Percentiles rank a stretch among this genome's conserved stretches.
Evolutionary conservation across 2,797 vertebrate genomes (phyloP).

Genomic region (Falco biarmicus): DNA sequence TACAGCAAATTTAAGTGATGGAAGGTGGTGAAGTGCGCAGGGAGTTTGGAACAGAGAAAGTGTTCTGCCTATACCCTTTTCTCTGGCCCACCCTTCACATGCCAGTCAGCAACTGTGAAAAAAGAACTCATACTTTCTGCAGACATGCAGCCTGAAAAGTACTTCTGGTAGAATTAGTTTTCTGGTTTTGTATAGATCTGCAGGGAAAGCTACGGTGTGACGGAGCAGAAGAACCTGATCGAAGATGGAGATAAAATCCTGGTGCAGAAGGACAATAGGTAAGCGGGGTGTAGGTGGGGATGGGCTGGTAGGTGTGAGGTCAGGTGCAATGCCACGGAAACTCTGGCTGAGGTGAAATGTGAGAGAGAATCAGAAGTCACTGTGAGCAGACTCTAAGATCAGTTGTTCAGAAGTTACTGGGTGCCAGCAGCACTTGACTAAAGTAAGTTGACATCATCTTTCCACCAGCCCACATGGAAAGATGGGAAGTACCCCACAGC

Average conservation of each 20-base stretch:
- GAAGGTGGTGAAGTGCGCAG: background rate
- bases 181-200: slow-evolving; percentile 84
- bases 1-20: background rate
- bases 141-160: background rate
- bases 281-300: background rate
- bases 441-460: background rate
- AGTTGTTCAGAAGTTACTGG: background rate
- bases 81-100: background rate
- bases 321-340: background rate
- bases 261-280: slow-evolving; percentile 92
- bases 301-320: background rate
- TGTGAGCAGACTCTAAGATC: background rate
- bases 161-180: background rate
- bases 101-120: background rate
- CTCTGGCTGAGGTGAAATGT: background rate
- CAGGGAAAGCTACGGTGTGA: slow-evolving; percentile 92
- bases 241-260: slow-evolving; percentile 87
- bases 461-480: background rate
- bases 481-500: background rate
- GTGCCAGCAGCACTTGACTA: background rate
- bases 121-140: background rate
- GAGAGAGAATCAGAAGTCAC: background rate
- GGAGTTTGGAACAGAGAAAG: background rate
- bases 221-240: slow-evolving; percentile 90
- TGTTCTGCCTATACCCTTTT: background rate